Base-by-base conservation (phyloP, 2,797 vertebrate species). In the Neomorphus geoffroyi region DNA sequence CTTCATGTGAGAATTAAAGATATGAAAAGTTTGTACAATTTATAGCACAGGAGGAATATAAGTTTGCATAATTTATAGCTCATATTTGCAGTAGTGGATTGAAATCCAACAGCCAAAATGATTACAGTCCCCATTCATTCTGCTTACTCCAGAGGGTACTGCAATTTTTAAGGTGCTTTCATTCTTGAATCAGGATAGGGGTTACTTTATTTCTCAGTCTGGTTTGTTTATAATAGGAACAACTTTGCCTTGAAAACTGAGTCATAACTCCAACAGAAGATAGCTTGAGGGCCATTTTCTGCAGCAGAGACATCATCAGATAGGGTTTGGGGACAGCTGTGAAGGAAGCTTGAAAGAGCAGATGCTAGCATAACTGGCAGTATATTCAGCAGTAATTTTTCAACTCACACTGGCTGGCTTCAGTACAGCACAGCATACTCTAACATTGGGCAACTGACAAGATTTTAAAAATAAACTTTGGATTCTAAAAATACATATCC, bases 401-500 rank as follows among this genome's bases (percentile, higher is more conserved):
- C 82, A 77, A 4, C 75, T 64, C 72, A 26, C 13, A 1, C 70
- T 79, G 58, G 16, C 85, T 93, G 79, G 91, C 91, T 77, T 64
- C 70, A 67, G 67, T 51, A 82, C 72, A 87, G 84, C 84, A 35
- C 48, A 45, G 84, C 86, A 43, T 72, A 88, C 61, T 17, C 72
- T 30, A 30, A 5, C 27, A 78, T 73, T 1, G 91, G 90, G 61
- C 88, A 91, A 48, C 14, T 30, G 27, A 54, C 66, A 71, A 3
- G 65, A 54, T 6, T 90, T 84, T 94, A 73, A 69, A 92, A 92
- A 96, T 93, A 94, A 92, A 81, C 58, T 43, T 32, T 18, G 32
- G 21, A 30, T 8, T 17, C 92, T 88, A 91, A 93, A 91, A 96
- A 95, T 95, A 95, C 15, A n/a, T n/a, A n/a, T 15, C 70, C 78